Evolutionary conservation across 1,140 invertebrate species (phyloP).

Genomic region (Drosophila oshimai): DNA sequence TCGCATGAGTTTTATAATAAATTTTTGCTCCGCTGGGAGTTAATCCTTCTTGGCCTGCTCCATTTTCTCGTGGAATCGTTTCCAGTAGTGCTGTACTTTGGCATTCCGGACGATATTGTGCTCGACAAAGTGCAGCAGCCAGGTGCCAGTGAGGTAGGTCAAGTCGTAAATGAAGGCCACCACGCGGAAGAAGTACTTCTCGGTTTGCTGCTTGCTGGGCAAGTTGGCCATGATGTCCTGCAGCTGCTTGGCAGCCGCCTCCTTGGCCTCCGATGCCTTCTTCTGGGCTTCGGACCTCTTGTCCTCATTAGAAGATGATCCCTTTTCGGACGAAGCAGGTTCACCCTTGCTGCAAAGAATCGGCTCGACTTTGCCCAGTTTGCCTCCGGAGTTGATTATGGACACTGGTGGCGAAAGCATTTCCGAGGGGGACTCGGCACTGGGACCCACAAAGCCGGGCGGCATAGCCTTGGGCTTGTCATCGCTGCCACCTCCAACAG

Average conservation of each 20-base stretch:
- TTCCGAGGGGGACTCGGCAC: not conserved
- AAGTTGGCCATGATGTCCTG: constrained; percentile 51
- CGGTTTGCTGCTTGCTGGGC: constrained; percentile 62
- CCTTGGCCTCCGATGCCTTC: constrained; percentile 6
- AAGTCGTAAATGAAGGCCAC: constrained; percentile 69
- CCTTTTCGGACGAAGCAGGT: not conserved
- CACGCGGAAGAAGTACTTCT: constrained; percentile 66
- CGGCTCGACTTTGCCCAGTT: not conserved
- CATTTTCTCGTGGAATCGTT: constrained; percentile 72
- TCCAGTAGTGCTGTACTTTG: constrained; percentile 63
- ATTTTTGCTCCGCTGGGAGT: not conserved
- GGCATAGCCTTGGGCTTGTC: not conserved
- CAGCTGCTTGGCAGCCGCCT: constrained; percentile 39
- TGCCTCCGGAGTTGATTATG: not conserved
- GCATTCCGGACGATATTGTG: constrained; percentile 59
- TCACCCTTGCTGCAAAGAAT: not conserved
- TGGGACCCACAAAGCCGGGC: not conserved
- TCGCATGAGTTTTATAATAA: not conserved
- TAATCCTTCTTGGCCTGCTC: constrained; percentile 68
- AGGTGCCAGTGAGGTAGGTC: constrained; percentile 33
- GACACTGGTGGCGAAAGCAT: not conserved
- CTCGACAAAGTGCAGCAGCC: constrained; percentile 46
- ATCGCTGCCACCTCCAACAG: not conserved
- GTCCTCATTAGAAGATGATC: not conserved
- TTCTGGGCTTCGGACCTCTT: not conserved